phyloP scores from a whole-genome alignment of 2,113 vertebrate genomes.

The Nycticryphes semicollaris region DNA sequence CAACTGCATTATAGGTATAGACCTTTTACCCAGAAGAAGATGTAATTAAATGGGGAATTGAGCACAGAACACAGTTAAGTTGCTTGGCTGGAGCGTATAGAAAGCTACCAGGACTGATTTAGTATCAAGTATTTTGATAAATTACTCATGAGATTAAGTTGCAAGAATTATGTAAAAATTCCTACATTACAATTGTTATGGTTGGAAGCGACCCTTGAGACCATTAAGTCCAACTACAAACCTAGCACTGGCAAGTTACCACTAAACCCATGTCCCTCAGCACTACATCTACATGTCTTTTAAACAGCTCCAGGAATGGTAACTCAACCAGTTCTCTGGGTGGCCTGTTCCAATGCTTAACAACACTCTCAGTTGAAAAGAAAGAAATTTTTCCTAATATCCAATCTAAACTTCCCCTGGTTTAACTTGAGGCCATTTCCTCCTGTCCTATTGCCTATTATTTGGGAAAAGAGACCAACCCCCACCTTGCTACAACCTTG shows the following conservation, averaged over 20 bases:
- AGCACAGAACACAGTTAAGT: not conserved
- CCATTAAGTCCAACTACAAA: not conserved
- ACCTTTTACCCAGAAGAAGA: not conserved
- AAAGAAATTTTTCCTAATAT: not conserved
- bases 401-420: not conserved
- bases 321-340: not conserved
- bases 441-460: not conserved
- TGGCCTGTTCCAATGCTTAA: not conserved
- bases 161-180: not conserved
- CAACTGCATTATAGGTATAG: not conserved
- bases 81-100: not conserved
- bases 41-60: not conserved
- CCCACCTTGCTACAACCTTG: not conserved
- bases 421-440: not conserved
- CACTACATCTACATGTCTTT: not conserved
- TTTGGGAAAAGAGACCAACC: not conserved
- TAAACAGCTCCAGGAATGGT: not conserved
- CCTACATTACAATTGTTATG: not conserved
- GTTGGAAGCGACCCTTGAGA: not conserved
- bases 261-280: not conserved
- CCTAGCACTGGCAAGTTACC: not conserved
- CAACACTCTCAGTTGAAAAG: not conserved
- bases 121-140: not conserved
- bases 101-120: not conserved
- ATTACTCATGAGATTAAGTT: accelerated